phyloP scores from a whole-genome alignment of 2,888 invertebrate species.

The Clusia tigrina region DNA sequence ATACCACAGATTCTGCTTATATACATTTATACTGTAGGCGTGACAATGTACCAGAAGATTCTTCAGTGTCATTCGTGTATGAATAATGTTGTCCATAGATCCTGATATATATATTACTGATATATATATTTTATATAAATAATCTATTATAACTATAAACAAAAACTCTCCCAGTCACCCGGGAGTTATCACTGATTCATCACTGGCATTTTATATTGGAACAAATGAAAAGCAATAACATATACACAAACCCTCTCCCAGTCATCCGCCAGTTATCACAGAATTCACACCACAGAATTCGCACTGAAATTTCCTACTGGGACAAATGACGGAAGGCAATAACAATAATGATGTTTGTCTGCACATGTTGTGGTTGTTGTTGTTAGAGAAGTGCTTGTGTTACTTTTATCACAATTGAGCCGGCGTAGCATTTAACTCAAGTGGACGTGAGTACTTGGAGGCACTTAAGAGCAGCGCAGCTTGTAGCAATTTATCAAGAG shows the following conservation, averaged over 20 bases:
- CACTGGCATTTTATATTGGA: background rate
- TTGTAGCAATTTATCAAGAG: slow-evolving; percentile 6
- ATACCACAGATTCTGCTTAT: too few species aligned
- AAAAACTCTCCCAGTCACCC: too few species aligned
- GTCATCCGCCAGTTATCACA: too few species aligned
- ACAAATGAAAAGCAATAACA: background rate
- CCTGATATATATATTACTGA: too few species aligned
- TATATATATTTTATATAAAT: too few species aligned
- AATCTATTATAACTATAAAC: too few species aligned
- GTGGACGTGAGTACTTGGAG: background rate
- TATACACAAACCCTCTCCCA: background rate
- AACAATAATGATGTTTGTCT: background rate
- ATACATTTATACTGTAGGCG: too few species aligned
- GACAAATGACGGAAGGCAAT: background rate
- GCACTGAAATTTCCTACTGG: background rate
- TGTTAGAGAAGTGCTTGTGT: background rate
- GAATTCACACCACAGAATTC: too few species aligned
- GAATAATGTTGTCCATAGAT: too few species aligned
- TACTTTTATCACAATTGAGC: background rate
- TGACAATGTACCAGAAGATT: too few species aligned
- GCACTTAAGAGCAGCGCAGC: background rate
- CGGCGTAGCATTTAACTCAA: slow-evolving; percentile 1
- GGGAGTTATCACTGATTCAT: too few species aligned
- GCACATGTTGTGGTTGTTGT: background rate
- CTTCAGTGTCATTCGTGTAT: too few species aligned